These are phyloP conservation scores for Lacerta viridis DNA, from an alignment of 2,797 vertebrate genomes.

Conservation along the genomic window DNA sequence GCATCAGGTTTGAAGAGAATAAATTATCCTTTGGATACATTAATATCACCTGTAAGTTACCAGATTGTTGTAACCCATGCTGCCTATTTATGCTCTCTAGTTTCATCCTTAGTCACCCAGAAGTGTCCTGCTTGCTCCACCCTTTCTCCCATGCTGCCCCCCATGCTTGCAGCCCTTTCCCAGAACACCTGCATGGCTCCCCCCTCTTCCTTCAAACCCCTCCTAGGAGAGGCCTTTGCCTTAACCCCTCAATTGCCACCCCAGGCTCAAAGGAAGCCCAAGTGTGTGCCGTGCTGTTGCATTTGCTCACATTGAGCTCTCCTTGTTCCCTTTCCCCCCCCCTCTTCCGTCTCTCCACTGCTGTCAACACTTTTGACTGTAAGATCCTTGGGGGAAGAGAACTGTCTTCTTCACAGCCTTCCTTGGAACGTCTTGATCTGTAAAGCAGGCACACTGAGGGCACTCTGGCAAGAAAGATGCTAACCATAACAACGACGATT, in stretches of 20 bases:
- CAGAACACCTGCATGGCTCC: neutral
- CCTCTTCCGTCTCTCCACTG: neutral
- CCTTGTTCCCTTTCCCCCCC: neutral
- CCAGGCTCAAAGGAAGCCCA: neutral
- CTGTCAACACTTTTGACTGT: neutral
- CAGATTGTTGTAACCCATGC: neutral
- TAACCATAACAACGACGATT: neutral
- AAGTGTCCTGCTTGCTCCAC: neutral
- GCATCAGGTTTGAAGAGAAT: neutral
- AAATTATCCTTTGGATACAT: neutral
- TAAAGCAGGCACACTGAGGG: neutral
- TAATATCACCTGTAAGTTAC: neutral
- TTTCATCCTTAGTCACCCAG: neutral
- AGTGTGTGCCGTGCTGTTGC: neutral
- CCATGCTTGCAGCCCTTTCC: neutral
- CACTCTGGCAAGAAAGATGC: neutral
- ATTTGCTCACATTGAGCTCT: neutral
- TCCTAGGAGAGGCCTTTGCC: neutral
- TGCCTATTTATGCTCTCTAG: neutral
- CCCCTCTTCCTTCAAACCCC: neutral
- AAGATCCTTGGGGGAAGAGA: neutral
- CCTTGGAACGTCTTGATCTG: neutral
- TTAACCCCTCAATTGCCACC: neutral
- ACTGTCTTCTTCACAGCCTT: neutral
- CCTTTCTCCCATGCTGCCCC: neutral